These are phyloP conservation scores for Amphiduros pacificus DNA, from an alignment of 2,888 invertebrate genomes.

Conservation along the genomic window DNA sequence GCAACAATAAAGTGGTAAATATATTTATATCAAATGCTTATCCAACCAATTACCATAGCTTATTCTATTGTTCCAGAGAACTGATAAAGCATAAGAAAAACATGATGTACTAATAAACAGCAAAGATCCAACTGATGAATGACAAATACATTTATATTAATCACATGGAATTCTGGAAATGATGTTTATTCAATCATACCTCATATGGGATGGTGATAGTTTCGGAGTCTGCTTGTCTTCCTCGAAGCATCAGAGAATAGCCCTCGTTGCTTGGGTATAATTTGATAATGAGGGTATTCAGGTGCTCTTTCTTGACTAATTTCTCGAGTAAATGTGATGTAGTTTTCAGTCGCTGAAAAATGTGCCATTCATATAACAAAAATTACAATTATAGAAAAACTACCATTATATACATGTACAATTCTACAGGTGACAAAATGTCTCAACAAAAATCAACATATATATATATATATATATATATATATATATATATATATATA, in stretches of 20 bases:
- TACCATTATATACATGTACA: neutral
- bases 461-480: neutral
- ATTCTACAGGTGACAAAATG: neutral
- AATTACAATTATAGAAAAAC: neutral
- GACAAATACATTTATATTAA: no score
- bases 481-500: no score
- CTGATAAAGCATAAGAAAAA: no score
- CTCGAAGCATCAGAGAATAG: constrained; percentile 70
- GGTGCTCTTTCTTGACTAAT: constrained; percentile 79
- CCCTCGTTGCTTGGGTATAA: constrained; percentile 91
- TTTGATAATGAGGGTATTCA: constrained; percentile 87
- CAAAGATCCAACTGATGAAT: no score
- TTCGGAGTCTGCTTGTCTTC: constrained; percentile 50
- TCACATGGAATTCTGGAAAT: neutral
- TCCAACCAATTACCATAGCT: no score
- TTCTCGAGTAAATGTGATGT: constrained; percentile 72
- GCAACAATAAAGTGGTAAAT: constrained; percentile 21
- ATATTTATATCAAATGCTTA: no score
- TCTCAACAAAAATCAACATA: neutral
- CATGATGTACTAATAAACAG: no score
- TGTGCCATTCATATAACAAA: neutral
- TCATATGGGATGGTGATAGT: constrained; percentile 72
- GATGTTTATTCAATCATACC: constrained; percentile 51
- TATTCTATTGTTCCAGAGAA: no score
- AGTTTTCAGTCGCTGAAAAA: constrained; percentile 39